phyloP scores from a whole-genome alignment of 1,140 invertebrate species.

The Leptopilina boulardi region DNA sequence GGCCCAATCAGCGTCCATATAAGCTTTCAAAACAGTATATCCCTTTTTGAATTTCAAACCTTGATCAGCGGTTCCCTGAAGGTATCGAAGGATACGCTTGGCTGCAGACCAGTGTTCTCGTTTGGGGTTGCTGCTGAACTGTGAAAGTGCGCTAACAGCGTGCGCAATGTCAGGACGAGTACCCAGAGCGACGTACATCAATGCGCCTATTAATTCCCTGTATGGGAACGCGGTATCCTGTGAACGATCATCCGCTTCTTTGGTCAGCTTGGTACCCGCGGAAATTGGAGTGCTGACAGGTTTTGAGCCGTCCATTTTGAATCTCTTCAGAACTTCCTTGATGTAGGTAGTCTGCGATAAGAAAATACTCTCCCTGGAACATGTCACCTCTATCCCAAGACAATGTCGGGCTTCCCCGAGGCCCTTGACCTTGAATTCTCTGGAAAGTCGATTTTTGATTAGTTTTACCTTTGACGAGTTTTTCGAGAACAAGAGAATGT shows the following conservation, averaged over 20 bases:
- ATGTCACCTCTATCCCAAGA: constrained; percentile 41
- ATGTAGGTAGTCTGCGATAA: constrained; percentile 40
- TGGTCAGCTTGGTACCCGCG: neutral
- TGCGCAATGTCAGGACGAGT: neutral
- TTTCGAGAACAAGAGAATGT: constrained; percentile 22
- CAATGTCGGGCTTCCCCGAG: constrained; percentile 41
- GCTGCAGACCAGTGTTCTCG: constrained; percentile 4
- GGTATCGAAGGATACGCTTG: constrained; percentile 22
- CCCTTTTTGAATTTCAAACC: neutral
- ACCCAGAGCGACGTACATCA: neutral
- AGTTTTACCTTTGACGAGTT: neutral
- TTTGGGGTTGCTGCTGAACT: neutral
- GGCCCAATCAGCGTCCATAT: constrained; percentile 36
- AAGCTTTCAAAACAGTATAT: neutral
- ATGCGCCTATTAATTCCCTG: neutral
- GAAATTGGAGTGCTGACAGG: constrained; percentile 48
- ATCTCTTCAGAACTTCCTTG: constrained; percentile 42
- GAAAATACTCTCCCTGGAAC: neutral
- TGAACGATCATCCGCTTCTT: neutral
- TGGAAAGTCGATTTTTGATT: neutral
- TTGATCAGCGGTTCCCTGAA: neutral
- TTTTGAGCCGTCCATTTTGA: constrained; percentile 55
- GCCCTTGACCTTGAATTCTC: constrained; percentile 41
- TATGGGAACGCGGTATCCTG: neutral
- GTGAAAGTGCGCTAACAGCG: neutral